These are phyloP conservation scores for Asbolus verrucosus DNA, from an alignment of 1,140 invertebrate genomes.

Conservation along the genomic window DNA sequence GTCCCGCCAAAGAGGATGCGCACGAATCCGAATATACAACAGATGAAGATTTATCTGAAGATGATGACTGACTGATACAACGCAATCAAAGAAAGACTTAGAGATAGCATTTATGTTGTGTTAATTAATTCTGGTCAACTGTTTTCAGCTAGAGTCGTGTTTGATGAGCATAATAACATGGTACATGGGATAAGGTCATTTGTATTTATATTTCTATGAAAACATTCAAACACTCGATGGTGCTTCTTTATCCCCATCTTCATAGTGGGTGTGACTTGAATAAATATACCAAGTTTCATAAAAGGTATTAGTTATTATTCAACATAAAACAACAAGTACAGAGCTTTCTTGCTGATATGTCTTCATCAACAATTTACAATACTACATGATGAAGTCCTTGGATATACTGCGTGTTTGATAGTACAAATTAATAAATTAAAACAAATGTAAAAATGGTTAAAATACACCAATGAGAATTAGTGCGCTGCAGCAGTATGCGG, in stretches of 20 bases:
- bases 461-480: neutral
- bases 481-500: too few relatives aligned
- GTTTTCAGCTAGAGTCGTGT: too few relatives aligned
- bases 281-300: too few relatives aligned
- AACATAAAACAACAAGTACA: constrained; percentile 44
- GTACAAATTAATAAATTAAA: too few relatives aligned
- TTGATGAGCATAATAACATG: too few relatives aligned
- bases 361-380: constrained; percentile 28
- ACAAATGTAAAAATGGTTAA: constrained; percentile 6
- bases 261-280: too few relatives aligned
- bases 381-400: neutral
- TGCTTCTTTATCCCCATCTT: too few relatives aligned
- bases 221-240: constrained; percentile 15
- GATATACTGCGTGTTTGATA: too few relatives aligned
- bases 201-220: constrained; percentile 46
- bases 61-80: constrained; percentile 53
- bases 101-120: constrained; percentile 36
- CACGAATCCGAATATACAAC: constrained; percentile 80
- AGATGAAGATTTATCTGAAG: constrained; percentile 73
- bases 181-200: constrained; percentile 28
- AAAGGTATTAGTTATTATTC: constrained; percentile 34
- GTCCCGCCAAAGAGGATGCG: constrained; percentile 75
- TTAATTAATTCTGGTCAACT: constrained; percentile 37
- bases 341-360: constrained; percentile 13
- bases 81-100: constrained; percentile 44